Conservation (phyloP, 2,888 invertebrate genomes). For the Drosophila putrida region DNA sequence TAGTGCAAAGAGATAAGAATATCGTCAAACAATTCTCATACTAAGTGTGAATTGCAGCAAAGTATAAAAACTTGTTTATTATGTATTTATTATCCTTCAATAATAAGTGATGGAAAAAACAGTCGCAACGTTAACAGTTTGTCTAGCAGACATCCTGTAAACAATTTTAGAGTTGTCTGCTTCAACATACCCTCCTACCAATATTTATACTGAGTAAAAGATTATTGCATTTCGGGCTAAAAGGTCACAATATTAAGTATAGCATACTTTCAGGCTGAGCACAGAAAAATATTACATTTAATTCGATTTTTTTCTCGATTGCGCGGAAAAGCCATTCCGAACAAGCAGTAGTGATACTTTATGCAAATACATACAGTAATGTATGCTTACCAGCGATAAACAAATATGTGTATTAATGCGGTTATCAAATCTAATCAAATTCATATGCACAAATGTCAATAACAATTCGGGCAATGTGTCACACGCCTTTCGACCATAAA, state of each 20-base stretch:
- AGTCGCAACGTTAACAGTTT: background rate
- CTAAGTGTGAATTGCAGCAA: background rate
- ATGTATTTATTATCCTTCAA: background rate
- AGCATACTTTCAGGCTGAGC: conserved; percentile 12
- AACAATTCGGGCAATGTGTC: conserved; percentile 41
- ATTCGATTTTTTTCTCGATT: background rate
- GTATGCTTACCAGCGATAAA: background rate
- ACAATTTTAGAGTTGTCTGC: background rate
- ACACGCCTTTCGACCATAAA: conserved; percentile 39
- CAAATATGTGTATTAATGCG: conserved; percentile 14
- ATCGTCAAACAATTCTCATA: background rate
- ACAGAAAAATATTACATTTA: background rate
- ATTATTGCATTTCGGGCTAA: background rate
- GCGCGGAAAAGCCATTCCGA: background rate
- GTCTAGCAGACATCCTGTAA: background rate
- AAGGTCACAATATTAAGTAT: background rate
- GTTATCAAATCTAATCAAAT: conserved; percentile 56
- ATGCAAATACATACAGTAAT: background rate
- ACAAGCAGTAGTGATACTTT: background rate
- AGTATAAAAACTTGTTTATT: background rate
- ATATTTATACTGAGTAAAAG: background rate
- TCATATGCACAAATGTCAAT: conserved; percentile 63
- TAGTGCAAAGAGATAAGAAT: background rate
- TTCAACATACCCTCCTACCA: background rate
- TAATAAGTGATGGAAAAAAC: background rate